Evolutionary conservation across 2,888 invertebrate genomes (phyloP), one percentile per base, ranked within the genome.

Genomic region (Brachyptera risi): DNA sequence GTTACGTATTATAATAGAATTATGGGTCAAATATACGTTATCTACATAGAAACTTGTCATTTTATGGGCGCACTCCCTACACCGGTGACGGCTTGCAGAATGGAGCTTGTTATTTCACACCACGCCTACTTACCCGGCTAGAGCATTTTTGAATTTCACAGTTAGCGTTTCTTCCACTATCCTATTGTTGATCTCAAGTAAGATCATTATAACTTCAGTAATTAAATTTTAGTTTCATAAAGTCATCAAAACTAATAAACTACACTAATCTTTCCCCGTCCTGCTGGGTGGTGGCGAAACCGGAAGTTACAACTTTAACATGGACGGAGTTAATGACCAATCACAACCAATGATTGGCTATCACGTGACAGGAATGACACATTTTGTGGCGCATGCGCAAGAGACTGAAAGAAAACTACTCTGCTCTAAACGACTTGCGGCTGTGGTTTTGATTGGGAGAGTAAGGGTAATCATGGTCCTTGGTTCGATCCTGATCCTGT

Each of bases 141-240:
- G 82, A 74, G 35, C 58, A 58, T 44, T 58, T 58, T 47, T 58
- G 58, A 49, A 58, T 37, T 58, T 58, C 49, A 49, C 42, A 47
- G 47, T 58, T 35, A 35, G 49, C 58, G 38, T 58, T 58, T 99
- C 98, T 82, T 96, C 96, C 72, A 99, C 90, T 80, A 98, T 96
- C 79, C 96, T 90, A 83, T 99, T 99, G 82, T 97, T 94, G 81
- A 96, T 96, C 87, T 99, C 98, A 76, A 99, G 84, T 78, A 96
- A 84, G 84, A 96, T 95, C 35, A 58, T 23, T 26, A 47, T 35
- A 17, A 15, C 24, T 47, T 47, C 17, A 21, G 40, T 31, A 26
- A 19, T 47, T 58, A 35, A 19, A 26, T 31, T 23, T 58, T 21
- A 47, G 13, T 49, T 61, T 60, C 58, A 63, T 64, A 64, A 62